Conservation (phyloP, 2,797 vertebrate species). For the Centroberyx gerrardi region DNA sequence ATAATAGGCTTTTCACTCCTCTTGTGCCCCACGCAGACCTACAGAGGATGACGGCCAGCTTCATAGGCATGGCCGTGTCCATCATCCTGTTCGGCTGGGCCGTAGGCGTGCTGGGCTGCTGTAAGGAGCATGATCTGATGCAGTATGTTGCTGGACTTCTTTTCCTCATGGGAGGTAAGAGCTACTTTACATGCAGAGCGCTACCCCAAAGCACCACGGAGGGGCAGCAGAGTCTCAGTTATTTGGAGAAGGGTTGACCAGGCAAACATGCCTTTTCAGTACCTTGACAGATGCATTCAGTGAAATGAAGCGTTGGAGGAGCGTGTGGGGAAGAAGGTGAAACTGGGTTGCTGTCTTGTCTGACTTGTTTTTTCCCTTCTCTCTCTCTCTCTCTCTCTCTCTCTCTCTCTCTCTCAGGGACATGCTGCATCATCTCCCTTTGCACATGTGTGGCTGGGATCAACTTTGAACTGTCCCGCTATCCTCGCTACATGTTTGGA, state of each 20-base stretch:
- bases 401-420: constrained; percentile 82
- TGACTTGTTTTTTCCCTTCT: constrained; percentile 38
- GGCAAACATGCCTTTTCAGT: not conserved
- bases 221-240: constrained; percentile 60
- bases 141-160: constrained; percentile 97
- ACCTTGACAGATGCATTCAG: not conserved
- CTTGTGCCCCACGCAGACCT: constrained; percentile 83
- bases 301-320: constrained; percentile 42
- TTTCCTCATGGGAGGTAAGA: constrained; percentile 96
- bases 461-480: constrained; percentile 94
- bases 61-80: constrained; percentile 94
- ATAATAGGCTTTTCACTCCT: not conserved
- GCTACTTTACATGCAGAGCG: constrained; percentile 53
- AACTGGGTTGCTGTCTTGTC: constrained; percentile 27
- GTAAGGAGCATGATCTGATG: constrained; percentile 95
- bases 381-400: constrained; percentile 32
- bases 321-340: constrained; percentile 2
- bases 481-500: constrained; percentile 92
- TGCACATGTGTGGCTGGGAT: constrained; percentile 96
- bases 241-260: constrained; percentile 20
- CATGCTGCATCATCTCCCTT: constrained; percentile 95
- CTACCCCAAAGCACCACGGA: constrained; percentile 56
- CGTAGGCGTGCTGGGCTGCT: constrained; percentile 93
- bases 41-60: constrained; percentile 95
- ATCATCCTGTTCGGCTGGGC: constrained; percentile 96